Conservation (phyloP, 2,888 invertebrate species). For the Alitta virens region DNA sequence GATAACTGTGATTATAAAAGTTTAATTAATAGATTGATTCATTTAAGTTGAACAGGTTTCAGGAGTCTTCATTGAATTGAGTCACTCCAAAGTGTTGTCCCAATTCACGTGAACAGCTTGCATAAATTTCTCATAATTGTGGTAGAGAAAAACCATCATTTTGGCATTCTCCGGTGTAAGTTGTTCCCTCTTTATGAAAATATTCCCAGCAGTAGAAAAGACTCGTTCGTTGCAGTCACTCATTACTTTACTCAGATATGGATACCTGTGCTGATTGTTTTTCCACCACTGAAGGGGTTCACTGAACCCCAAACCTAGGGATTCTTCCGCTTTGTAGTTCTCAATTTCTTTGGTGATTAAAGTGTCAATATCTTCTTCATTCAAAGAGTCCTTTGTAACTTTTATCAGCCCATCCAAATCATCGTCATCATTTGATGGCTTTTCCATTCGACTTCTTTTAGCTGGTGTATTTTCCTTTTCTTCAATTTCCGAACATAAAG, state of each 20-base stretch:
- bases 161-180: not conserved
- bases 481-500: no score
- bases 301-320: not conserved
- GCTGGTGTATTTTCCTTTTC: not conserved
- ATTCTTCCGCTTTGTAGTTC: not conserved
- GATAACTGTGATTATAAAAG: no score
- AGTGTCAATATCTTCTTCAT: not conserved
- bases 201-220: not conserved
- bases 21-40: no score
- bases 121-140: not conserved
- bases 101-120: no score
- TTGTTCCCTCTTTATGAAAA: not conserved
- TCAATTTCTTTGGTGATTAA: not conserved
- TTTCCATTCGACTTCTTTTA: not conserved
- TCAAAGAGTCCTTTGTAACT: no score
- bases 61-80: no score
- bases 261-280: not conserved
- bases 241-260: not conserved
- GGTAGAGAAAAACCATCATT: not conserved
- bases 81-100: no score
- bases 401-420: not conserved
- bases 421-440: not conserved
- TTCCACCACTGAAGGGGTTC: not conserved
- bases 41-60: no score
- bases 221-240: not conserved